Base-by-base conservation (phyloP, 2,888 invertebrate genomes). In the Ischnus inquisitorius region DNA sequence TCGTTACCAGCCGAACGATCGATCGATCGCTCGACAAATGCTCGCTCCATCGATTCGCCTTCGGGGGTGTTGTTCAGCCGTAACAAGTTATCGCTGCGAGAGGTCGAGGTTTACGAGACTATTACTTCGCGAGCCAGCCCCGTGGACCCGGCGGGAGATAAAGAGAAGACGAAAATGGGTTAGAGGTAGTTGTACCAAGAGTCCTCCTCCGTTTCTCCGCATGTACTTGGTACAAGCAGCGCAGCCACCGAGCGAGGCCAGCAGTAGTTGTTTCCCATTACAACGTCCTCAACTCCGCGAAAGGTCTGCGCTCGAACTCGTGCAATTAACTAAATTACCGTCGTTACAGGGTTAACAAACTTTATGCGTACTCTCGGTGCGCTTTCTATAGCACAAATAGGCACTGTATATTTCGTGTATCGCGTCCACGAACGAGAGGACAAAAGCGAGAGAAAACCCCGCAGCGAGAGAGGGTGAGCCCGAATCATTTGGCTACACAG, bases 251-350 rank as follows among this genome's bases (percentile, higher is more conserved):
- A 28, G 19, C 14, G 16, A 34, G 6, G n/a, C n/a, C 39, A 62
- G 16, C 54, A 51, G 39, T 41, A 57, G 14, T 3, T 60, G 71
- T 79, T 71, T 41, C 25, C 39, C 79, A 54, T 64, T 79, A 64
- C 51, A 51, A 51, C 69, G 25, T 25, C 46, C 25, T 67, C 67
- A 67, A 46, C 46, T 25, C n/a, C 51, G 71, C 64, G 51, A 64
- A 62, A 48, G 51, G 46, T 43, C 12, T 19, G 64, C 64, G 3
- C 71, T 79, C 64, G 71, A 64, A 71, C 62, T 54, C 41, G 62
- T 54, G 67, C 79, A 71, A 79, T 79, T 71, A 54, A 79, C 54
- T 71, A 71, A 79, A 79, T 71, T 79, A 71, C 78, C 64, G 69
- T 71, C 62, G 78, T 78, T 64, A 78, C 64, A 71, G 69, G 64